A percentile compares a stretch with the other conserved stretches of the same genome.
Evolutionary conservation across 2,797 vertebrate species (phyloP).

Genomic region (Selene dorsalis): DNA sequence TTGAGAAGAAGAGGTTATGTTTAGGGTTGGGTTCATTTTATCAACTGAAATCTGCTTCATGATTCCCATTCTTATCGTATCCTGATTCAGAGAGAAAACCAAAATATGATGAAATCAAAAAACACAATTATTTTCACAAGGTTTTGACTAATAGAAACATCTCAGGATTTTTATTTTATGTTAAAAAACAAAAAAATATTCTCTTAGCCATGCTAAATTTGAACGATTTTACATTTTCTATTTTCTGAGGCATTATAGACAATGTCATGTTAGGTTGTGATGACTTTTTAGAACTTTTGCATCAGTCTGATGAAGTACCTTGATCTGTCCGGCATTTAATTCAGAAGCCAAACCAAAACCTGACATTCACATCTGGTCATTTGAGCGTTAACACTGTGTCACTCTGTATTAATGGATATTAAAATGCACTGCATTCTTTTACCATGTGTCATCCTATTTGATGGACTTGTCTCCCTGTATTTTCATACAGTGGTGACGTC

Average conservation of each 20-base stretch:
- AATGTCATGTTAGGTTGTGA: neutral
- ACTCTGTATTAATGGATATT: neutral
- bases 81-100: constrained; percentile 43
- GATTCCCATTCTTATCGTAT: constrained; percentile 54
- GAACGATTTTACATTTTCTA: constrained; percentile 1
- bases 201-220: neutral
- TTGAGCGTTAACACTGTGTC: no score
- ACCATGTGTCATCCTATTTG: neutral
- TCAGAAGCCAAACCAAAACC: constrained; percentile 14
- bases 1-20: constrained; percentile 52
- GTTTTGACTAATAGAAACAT: constrained; percentile 29
- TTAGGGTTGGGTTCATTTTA: constrained; percentile 53
- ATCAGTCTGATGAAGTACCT: constrained; percentile 57
- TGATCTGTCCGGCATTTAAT: constrained; percentile 15
- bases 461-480: constrained; percentile 11
- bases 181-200: constrained; percentile 15
- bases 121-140: constrained; percentile 26
- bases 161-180: constrained; percentile 22
- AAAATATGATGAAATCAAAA: constrained; percentile 27
- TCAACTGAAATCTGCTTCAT: constrained; percentile 52
- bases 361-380: neutral
- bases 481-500: constrained; percentile 13
- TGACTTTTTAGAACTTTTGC: constrained; percentile 25
- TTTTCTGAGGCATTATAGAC: constrained; percentile 13
- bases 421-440: constrained; percentile 13